Base-by-base conservation (phyloP, 2,888 invertebrate genomes). In the Callosobruchus maculatus region DNA sequence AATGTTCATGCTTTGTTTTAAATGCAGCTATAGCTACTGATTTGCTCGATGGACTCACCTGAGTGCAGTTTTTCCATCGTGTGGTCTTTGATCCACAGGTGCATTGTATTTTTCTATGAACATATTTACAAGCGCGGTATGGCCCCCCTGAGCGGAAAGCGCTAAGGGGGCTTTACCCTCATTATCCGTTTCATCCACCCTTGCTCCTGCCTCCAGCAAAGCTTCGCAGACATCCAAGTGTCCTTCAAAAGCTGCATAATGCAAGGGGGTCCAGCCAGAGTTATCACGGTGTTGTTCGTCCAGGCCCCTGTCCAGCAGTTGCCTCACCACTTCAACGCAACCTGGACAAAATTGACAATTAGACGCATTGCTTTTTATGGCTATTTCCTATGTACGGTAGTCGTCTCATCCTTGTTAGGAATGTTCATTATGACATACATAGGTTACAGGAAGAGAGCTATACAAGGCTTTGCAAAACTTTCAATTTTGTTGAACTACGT, bases 191-290 rank as follows among this genome's bases (percentile, higher is more conserved):
- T 96, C 95, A 83, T 96, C 95, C 13, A 96, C 92, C 84, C 94
- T 92, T 0, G 96, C 96, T 0, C 97, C 97, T 0, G 95, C 95
- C 83, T 97, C 96, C 0, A 97, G 87, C 0, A 96, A 87, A 0
- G 93, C 93, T 81, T 94, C 93, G 82, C 94, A 93, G 0, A 96
- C 95, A 83, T 94, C 94, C 72, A 91, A 88, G 85, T 97, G 97
- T 18, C 97, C 94, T 89, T 98, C 97, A 85, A 97, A 98, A 20
- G 98, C 96, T 0, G 98, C 94, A 85, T 98, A 98, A 85, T 98
- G 98, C 73, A 99, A 86, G 0, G 99, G 97, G 0, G 98, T 98
- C 98, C 98, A 98, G 0, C 98, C 98, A 0, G 96, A 95, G 87
- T 97, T 97, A 85, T 98, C 98, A 21, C 95, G 89, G 83, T 95